Conservation (phyloP, 2,888 invertebrate species). For the Spodoptera littoralis region DNA sequence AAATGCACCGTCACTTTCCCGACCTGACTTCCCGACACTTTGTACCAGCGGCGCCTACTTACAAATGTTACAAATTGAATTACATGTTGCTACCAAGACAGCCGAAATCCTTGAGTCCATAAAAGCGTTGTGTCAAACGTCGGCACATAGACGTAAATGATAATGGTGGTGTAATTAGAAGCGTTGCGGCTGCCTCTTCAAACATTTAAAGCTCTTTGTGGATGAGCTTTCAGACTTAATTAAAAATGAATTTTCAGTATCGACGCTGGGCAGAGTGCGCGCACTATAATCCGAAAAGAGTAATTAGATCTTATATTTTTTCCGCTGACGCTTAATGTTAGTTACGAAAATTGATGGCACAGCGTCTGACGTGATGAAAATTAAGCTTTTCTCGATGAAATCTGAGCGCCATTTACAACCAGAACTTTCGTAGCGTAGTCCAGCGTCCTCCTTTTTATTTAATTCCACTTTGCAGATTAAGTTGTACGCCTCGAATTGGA, state of each 20-base stretch:
- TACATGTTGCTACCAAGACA: conserved; percentile 45
- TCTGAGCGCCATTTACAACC: conserved; percentile 27
- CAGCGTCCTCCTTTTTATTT: conserved; percentile 17
- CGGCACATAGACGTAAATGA: conserved; percentile 53
- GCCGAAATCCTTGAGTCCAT: conserved; percentile 53
- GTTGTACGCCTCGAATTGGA: conserved; percentile 10
- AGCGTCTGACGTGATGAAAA: conserved; percentile 41
- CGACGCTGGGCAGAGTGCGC: conserved; percentile 35
- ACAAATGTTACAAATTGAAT: conserved; percentile 46
- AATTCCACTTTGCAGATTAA: conserved; percentile 20
- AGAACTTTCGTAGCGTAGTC: conserved; percentile 22
- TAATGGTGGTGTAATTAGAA: conserved; percentile 61
- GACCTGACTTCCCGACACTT: conserved; percentile 59
- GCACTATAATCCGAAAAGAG: conserved; percentile 42
- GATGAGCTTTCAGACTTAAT: conserved; percentile 62
- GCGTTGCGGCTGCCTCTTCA: conserved; percentile 60
- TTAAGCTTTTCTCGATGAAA: conserved; percentile 41
- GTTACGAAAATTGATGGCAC: conserved; percentile 53
- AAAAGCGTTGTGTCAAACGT: conserved; percentile 60
- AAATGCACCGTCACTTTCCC: conserved; percentile 68
- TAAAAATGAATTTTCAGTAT: conserved; percentile 57
- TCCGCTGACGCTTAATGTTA: conserved; percentile 38
- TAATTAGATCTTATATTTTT: conserved; percentile 47
- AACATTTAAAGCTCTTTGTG: conserved; percentile 64
- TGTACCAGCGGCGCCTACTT: conserved; percentile 36